Evolutionary conservation across 2,888 invertebrate genomes (phyloP), one percentile per base, ranked within the genome.

Genomic region (Plagodis pulveraria): DNA sequence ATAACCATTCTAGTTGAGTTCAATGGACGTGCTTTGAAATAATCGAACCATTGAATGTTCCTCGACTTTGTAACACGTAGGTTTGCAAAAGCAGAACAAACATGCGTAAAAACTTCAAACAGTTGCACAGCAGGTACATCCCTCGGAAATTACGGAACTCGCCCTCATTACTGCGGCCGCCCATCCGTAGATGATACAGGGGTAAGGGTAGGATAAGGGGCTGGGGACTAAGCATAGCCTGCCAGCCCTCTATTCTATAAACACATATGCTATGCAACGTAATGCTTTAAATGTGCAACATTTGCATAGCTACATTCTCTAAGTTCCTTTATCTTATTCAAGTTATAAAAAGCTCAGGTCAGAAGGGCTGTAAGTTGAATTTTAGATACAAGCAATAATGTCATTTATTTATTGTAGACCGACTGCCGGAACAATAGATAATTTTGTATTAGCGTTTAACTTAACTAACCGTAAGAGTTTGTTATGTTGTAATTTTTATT

Each of bases 21-120:
- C 2, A 22, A 22, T 22, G 22, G 22, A 62, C 56, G 68, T 66
- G 68, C 67, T 71, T 72, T 71, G 67, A 70, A 71, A 68, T 65
- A 65, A 69, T 67, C 59, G 45, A 56, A 64, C 59, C 60, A 53
- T 57, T 53, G 38, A 10, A 40, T 10, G 9, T 40, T 6, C 10
- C 40, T 10, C 53, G 46, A 53, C 49, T 60, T 62, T 55, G 58
- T 58, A 32, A 43, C 57, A 66, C 73, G 65, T 73, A 78, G 40
- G 8, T 40, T 9, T 40, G 40, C 10, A 40, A 40, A 40, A 70
- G 70, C 75, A 74, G 70, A 77, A 72, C 81, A 86, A 84, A 84
- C 78, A 83, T 71, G 87, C 87, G 89, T 87, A 81, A 88, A 81
- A 84, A 88, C 86, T 90, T 91, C 91, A 91, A 91, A 91, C 87